Conservation (phyloP, 2,113 vertebrate species). For the Antechinus stuartii region DNA sequence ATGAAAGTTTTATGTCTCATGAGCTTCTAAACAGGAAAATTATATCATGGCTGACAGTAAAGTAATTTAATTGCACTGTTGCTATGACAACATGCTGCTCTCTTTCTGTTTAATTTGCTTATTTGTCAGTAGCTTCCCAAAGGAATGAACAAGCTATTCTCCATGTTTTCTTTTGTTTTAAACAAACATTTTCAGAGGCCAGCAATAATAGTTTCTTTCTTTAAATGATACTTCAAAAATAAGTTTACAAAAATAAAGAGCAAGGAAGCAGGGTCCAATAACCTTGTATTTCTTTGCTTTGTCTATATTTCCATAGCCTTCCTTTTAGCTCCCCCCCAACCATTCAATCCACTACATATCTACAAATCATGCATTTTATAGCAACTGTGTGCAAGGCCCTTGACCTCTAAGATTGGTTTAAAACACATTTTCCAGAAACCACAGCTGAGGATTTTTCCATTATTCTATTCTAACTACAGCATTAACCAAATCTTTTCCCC, state of each 20-base stretch:
- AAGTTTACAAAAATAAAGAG: constrained; percentile 16
- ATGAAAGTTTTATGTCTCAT: constrained; percentile 86
- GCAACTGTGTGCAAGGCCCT: constrained; percentile 28
- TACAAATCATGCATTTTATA: not conserved
- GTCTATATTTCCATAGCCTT: not conserved
- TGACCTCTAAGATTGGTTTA: constrained; percentile 55
- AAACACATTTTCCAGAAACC: constrained; percentile 67
- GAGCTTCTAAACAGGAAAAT: constrained; percentile 91
- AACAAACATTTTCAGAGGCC: constrained; percentile 68
- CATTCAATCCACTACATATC: not conserved
- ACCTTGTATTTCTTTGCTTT: not conserved
- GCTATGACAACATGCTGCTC: constrained; percentile 92
- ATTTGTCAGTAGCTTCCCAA: constrained; percentile 88
- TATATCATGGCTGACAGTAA: constrained; percentile 93
- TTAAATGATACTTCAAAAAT: constrained; percentile 25
- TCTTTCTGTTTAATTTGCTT: constrained; percentile 94
- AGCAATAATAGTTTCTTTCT: constrained; percentile 43
- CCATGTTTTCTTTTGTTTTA: constrained; percentile 81
- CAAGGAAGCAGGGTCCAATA: not conserved
- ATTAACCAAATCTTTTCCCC: constrained; percentile 62
- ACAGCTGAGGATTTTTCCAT: constrained; percentile 68
- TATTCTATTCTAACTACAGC: constrained; percentile 56
- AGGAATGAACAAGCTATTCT: constrained; percentile 82
- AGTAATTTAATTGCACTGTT: constrained; percentile 94
- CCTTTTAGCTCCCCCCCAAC: not conserved